phyloP scores from a whole-genome alignment of 2,113 vertebrate species.

The Psephotus haematonotus region DNA sequence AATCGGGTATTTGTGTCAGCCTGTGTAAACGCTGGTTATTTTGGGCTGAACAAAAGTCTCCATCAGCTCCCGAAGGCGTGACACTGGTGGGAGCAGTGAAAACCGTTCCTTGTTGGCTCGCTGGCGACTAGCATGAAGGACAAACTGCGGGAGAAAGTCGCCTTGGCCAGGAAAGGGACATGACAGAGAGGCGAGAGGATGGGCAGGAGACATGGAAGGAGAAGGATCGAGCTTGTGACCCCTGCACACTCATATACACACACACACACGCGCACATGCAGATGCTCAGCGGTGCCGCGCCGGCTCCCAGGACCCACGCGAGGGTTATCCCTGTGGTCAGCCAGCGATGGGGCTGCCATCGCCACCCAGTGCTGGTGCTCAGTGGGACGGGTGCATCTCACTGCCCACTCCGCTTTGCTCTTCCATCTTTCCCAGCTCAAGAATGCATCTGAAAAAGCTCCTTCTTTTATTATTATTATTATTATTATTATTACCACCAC shows the following conservation, averaged over 20 bases:
- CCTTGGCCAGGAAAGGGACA: not conserved
- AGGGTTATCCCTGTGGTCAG: not conserved
- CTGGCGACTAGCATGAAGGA: not conserved
- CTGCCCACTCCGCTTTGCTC: not conserved
- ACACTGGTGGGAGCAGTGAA: not conserved
- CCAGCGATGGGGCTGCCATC: not conserved
- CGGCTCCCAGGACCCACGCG: not conserved
- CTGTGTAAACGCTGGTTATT: not conserved
- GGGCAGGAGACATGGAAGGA: not conserved
- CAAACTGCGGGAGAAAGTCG: not conserved
- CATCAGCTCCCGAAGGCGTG: not conserved
- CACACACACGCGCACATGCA: rapidly evolving
- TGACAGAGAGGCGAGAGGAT: not conserved
- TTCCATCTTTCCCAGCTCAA: not conserved
- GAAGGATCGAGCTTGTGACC: not conserved
- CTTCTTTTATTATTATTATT: not conserved
- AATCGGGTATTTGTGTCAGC: slow-evolving; percentile 28
- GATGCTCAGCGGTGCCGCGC: not conserved
- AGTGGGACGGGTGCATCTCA: not conserved
- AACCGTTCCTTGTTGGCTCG: not conserved
- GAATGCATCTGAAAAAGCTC: not conserved
- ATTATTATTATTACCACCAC: not conserved
- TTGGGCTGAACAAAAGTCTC: not conserved
- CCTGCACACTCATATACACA: not conserved
- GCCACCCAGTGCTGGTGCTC: not conserved